Conservation (phyloP, 2,113 vertebrate species). For the Trichomycterus rosablanca region DNA sequence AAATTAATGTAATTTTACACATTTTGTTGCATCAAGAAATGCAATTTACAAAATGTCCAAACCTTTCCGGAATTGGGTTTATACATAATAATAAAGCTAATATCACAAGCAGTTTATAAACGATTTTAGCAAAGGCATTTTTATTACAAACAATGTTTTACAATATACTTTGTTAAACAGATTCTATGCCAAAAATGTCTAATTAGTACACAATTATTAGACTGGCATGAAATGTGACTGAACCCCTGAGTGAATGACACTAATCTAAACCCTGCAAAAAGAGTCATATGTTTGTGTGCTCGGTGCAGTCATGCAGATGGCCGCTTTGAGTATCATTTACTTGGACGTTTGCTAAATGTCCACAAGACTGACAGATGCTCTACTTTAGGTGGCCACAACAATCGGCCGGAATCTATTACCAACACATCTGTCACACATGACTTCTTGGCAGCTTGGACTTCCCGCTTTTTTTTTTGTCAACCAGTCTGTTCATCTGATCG, state of each 20-base stretch:
- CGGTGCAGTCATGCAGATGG: slow-evolving; percentile 42
- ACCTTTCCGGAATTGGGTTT: no score
- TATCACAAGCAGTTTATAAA: not conserved
- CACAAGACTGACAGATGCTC: slow-evolving; percentile 78
- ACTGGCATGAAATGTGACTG: not conserved
- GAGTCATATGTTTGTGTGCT: slow-evolving; percentile 37
- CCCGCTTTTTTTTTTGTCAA: slow-evolving; percentile 42
- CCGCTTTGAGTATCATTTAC: slow-evolving; percentile 53
- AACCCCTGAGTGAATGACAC: slow-evolving; percentile 12
- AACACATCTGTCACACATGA: slow-evolving; percentile 79
- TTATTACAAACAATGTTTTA: not conserved
- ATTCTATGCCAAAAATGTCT: slow-evolving; percentile 4
- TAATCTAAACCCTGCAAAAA: slow-evolving; percentile 21
- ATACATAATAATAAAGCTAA: not conserved
- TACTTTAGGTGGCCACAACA: slow-evolving; percentile 77
- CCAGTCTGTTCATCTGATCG: slow-evolving; percentile 5
- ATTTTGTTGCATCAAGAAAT: no score
- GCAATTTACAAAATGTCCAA: no score
- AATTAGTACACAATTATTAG: slow-evolving; percentile 4
- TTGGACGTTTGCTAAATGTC: slow-evolving; percentile 67
- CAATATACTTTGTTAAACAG: not conserved
- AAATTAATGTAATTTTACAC: no score
- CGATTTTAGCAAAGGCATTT: not conserved
- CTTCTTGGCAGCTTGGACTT: slow-evolving; percentile 67
- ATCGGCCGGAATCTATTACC: slow-evolving; percentile 80